These are phyloP conservation scores for Hephaestus fuliginosus DNA, from an alignment of 2,797 vertebrate species.

Conservation along the genomic window DNA sequence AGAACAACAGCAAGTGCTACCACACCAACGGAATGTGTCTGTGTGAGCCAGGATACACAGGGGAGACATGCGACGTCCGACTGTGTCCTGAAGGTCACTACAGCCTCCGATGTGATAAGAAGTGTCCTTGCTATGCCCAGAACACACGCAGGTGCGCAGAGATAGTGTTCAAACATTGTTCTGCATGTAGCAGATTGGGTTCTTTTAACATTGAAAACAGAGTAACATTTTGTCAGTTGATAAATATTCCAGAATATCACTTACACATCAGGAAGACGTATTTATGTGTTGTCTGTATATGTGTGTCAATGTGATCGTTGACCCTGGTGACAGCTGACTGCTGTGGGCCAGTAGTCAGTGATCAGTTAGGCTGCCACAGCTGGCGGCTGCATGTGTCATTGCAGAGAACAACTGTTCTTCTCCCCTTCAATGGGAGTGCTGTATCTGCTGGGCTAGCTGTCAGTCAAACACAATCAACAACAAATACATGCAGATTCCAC, in stretches of 20 bases:
- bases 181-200: not conserved
- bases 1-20: conserved; percentile 91
- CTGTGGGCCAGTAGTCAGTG: conserved; percentile 80
- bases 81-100: conserved; percentile 90
- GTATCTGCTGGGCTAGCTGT: conserved; percentile 90
- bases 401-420: conserved; percentile 86
- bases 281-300: not conserved
- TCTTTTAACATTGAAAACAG: not conserved
- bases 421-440: conserved; percentile 83
- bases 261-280: not conserved
- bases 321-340: conserved; percentile 62
- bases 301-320: conserved; percentile 21
- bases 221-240: not conserved
- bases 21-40: conserved; percentile 92
- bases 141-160: conserved; percentile 88
- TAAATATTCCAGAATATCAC: not conserved
- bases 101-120: conserved; percentile 90
- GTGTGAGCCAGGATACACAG: conserved; percentile 92
- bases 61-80: conserved; percentile 89
- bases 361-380: conserved; percentile 83
- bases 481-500: conserved; percentile 7
- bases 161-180: not conserved
- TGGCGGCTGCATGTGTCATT: conserved; percentile 87
- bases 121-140: conserved; percentile 89
- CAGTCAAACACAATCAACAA: conserved; percentile 79